Conservation (phyloP, 2,888 invertebrate species). For the Ophioninae sp. region DNA sequence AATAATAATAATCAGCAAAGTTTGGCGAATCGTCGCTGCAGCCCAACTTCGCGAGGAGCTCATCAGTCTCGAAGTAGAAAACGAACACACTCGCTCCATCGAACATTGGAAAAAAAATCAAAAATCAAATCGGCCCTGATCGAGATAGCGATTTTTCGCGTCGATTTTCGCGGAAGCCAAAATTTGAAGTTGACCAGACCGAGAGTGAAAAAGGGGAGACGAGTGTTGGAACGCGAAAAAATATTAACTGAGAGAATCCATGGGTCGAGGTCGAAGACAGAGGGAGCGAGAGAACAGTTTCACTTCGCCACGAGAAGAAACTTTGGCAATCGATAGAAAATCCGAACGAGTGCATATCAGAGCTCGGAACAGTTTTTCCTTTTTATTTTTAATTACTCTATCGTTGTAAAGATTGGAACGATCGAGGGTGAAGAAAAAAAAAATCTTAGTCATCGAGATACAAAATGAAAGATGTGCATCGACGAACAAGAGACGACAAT, state of each 20-base stretch:
- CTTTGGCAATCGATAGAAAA: slow-evolving; percentile 37
- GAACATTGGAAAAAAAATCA: slow-evolving; percentile 46
- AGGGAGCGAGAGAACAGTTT: background rate
- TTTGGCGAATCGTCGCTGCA: background rate
- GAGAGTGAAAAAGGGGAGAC: background rate
- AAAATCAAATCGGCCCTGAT: slow-evolving; percentile 18
- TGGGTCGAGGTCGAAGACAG: background rate
- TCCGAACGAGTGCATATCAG: slow-evolving; percentile 62
- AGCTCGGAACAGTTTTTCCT: slow-evolving; percentile 42
- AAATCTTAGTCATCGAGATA: background rate
- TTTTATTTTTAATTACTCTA: slow-evolving; percentile 23
- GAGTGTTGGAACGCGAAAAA: background rate
- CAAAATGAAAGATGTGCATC: slow-evolving; percentile 2
- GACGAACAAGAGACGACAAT: background rate
- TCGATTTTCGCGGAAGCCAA: background rate
- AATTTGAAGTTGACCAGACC: background rate
- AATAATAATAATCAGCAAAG: background rate
- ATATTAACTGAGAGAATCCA: too few relatives aligned
- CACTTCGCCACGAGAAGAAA: background rate
- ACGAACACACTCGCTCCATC: slow-evolving; percentile 43
- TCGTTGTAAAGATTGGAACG: slow-evolving; percentile 27
- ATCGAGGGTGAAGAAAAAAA: slow-evolving; percentile 17
- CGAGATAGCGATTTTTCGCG: too few relatives aligned
- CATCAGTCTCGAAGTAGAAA: background rate
- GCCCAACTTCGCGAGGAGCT: too few relatives aligned